phyloP scores from a whole-genome alignment of 2,113 vertebrate genomes.

The Nymphicus hollandicus region DNA sequence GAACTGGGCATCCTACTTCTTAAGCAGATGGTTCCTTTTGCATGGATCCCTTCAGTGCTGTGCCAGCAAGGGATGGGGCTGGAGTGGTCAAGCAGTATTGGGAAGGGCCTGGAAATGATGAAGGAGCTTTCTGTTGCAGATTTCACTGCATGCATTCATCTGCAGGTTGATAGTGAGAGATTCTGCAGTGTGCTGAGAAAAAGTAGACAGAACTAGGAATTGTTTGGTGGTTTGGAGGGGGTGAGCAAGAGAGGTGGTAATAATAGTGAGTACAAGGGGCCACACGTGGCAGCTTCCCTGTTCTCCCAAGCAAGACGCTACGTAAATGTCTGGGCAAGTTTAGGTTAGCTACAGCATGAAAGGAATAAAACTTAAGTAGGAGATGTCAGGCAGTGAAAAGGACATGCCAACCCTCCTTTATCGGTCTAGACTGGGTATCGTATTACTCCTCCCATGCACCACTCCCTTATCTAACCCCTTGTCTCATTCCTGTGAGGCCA shows the following conservation, averaged over 20 bases:
- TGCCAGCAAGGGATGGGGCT: not conserved
- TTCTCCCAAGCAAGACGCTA: not conserved
- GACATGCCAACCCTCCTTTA: not conserved
- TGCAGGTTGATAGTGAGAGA: not conserved
- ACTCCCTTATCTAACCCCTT: not conserved
- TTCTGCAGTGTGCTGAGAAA: not conserved
- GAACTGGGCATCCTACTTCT: not conserved
- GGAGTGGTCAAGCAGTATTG: not conserved
- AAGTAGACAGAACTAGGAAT: not conserved
- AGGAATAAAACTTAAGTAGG: not conserved
- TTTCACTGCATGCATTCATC: not conserved
- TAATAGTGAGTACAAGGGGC: no score
- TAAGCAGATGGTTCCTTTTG: not conserved
- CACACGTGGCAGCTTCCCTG: not conserved
- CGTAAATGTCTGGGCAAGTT: not conserved
- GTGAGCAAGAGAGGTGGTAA: accelerated
- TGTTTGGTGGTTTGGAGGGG: not conserved
- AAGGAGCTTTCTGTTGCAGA: not conserved
- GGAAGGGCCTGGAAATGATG: not conserved
- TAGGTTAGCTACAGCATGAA: not conserved
- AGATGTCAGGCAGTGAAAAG: not conserved
- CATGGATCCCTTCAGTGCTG: not conserved
- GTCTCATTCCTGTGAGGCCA: not conserved
- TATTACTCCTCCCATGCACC: not conserved
- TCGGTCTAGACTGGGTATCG: not conserved